Base-by-base conservation (phyloP, 2,888 invertebrate species). In the Idaea dimidiata region DNA sequence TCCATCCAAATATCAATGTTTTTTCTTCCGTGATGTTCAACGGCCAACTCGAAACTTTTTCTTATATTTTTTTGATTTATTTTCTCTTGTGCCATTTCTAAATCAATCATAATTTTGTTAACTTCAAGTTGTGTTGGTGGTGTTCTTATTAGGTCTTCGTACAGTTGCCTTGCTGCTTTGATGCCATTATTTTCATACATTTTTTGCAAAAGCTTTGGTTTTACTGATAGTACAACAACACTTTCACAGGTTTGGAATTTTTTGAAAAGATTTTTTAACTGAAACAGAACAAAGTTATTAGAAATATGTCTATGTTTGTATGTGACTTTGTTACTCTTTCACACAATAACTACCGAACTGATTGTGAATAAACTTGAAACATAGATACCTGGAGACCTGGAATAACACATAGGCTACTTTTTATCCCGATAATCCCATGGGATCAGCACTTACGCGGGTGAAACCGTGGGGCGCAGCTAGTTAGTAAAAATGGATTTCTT, bases 1-100 rank as follows among this genome's bases (percentile, higher is more conserved):
- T 96, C 94, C 70, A 96, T 89, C 97, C 97, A 97, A 16, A 97
- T 89, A 66, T 95, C 94, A 5, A 94, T 87, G 78, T 94, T 93
- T 4, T 87, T 89, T 72, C 90, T 90, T 0, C 97, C 97, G 83
- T 96, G 96, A 68, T 95, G 95, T 62, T 93, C 87, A 16, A 94
- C 91, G 43, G 95, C 93, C 69, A 94, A 92, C 77, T 95, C 94
- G 79, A 94, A 94, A 70, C 94, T 95, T 77, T 93, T 91, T 60
- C 95, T 93, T 70, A 94, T 91, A 64, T 85, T 82, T 68, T 93
- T 93, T 0, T 89, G 70, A 72, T 93, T 93, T 0, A 82, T 78
- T 57, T 84, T 86, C 3, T 86, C 84, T 77, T 94, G 93, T 14
- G 77, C 73, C 60, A 79, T 80, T 78, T 94, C 94, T 65, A 94